phyloP scores from a whole-genome alignment of 2,888 invertebrate species.

The Troides aeacus region DNA sequence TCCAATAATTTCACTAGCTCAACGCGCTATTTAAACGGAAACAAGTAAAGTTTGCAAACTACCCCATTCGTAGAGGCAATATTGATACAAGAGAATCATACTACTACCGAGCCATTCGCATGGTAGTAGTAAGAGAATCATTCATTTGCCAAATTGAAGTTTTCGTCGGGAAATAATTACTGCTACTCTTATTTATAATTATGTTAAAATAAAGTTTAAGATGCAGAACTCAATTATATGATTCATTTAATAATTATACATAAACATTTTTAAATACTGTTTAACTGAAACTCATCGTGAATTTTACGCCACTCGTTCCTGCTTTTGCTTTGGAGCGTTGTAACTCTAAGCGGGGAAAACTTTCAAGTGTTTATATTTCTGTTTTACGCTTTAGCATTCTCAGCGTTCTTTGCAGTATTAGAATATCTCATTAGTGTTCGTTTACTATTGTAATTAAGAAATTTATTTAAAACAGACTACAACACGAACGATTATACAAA shows the following conservation, averaged over 20 bases:
- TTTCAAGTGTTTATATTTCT: slow-evolving; percentile 78
- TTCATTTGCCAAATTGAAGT: too few species aligned
- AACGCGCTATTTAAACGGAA: too few species aligned
- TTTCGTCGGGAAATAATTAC: too few species aligned
- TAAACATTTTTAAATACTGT: neutral
- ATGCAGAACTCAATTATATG: neutral
- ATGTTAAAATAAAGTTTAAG: neutral
- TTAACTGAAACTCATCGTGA: slow-evolving; percentile 43
- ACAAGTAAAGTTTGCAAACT: too few species aligned
- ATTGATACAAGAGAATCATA: too few species aligned
- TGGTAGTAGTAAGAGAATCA: too few species aligned
- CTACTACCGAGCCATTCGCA: too few species aligned
- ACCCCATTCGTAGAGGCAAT: too few species aligned
- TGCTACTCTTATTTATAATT: neutral
- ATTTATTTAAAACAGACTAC: neutral
- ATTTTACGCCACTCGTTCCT: slow-evolving; percentile 71
- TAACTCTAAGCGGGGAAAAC: slow-evolving; percentile 63
- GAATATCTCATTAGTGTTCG: slow-evolving; percentile 66
- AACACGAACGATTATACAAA: neutral
- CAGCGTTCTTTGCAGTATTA: slow-evolving; percentile 39
- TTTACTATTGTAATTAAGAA: slow-evolving; percentile 41
- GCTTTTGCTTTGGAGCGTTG: slow-evolving; percentile 59
- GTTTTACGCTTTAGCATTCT: slow-evolving; percentile 41
- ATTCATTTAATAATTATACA: neutral
- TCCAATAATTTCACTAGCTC: too few species aligned